A percentile compares a stretch with the other conserved stretches of the same genome.
Conservation (phyloP, 2,113 vertebrate species). For the Ciconia boyciana region DNA sequence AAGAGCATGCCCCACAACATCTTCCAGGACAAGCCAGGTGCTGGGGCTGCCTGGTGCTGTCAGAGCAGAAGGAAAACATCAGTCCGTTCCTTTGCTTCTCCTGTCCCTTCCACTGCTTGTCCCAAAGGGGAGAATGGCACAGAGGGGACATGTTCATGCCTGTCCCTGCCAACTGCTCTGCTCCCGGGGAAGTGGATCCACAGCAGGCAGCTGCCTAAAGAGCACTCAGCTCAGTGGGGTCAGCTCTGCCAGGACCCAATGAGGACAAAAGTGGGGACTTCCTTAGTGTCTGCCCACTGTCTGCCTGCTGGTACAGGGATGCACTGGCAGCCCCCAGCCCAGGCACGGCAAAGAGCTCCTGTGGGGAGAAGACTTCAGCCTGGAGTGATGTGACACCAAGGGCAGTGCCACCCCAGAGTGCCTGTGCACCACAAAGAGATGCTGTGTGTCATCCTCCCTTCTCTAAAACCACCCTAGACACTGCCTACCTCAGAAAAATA, state of each 20-base stretch:
- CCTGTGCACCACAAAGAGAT: not conserved
- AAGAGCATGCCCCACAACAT: not conserved
- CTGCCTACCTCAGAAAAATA: not conserved
- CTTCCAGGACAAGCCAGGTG: not conserved
- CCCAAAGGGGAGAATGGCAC: not conserved
- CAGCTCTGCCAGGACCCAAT: not conserved
- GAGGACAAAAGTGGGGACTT: not conserved
- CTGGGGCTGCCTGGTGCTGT: not conserved
- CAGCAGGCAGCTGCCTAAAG: not conserved
- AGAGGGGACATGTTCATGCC: not conserved
- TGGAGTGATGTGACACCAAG: not conserved
- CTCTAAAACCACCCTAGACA: not conserved
- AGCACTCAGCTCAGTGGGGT: not conserved
- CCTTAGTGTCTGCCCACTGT: not conserved
- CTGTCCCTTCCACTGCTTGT: not conserved
- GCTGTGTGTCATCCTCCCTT: not conserved
- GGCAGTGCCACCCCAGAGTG: accelerated
- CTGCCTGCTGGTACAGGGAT: not conserved
- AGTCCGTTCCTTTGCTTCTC: not conserved
- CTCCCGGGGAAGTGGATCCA: accelerated
- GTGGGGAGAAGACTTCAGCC: not conserved
- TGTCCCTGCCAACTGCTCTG: not conserved
- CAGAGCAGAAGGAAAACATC: not conserved
- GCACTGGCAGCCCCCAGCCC: not conserved
- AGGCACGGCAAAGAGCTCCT: not conserved